Conservation (phyloP, 2,888 invertebrate genomes). For the Eupithecia subumbrata region DNA sequence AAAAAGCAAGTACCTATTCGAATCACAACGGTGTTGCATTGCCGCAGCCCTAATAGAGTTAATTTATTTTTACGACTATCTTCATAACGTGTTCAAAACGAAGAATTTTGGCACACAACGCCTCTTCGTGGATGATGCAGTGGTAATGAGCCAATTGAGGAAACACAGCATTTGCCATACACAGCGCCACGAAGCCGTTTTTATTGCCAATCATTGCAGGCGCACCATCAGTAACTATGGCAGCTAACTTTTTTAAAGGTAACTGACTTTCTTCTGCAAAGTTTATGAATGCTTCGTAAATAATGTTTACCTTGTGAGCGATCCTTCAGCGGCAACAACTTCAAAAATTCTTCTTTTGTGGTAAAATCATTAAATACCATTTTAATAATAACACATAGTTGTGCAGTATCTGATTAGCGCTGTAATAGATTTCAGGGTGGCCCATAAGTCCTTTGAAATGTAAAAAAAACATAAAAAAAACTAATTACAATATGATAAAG, state of each 20-base stretch:
- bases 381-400: conserved; percentile 3
- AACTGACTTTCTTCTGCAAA: neutral
- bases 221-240: neutral
- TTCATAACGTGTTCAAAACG: neutral
- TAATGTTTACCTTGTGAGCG: neutral
- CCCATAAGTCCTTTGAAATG: too few relatives aligned
- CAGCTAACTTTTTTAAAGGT: neutral
- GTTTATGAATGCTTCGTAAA: neutral
- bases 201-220: conserved; percentile 4
- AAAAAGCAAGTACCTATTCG: neutral
- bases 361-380: conserved; percentile 2
- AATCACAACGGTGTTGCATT: neutral
- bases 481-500: too few relatives aligned
- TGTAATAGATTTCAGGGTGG: too few relatives aligned
- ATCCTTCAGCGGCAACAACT: neutral
- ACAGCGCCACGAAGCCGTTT: neutral
- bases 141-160: neutral
- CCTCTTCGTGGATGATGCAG: neutral
- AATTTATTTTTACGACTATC: neutral
- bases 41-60: neutral
- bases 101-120: neutral
- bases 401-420: neutral
- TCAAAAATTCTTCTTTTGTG: conserved; percentile 1
- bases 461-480: too few relatives aligned
- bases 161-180: neutral